Evolutionary conservation across 2,797 vertebrate species (phyloP), one percentile per base, ranked within the genome.

Genomic region (Diplodus puntazzo): DNA sequence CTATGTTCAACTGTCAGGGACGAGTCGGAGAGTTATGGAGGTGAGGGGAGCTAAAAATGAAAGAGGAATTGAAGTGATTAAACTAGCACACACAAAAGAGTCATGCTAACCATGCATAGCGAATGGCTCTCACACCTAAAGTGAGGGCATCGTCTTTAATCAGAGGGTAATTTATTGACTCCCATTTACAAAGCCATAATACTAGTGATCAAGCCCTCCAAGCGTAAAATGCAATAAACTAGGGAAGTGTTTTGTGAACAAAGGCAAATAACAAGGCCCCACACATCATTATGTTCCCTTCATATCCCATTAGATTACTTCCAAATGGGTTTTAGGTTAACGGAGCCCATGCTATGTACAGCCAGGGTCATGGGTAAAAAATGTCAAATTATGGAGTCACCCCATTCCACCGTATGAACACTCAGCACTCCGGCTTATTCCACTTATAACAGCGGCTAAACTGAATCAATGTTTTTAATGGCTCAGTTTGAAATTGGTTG

Each of bases 141-240:
- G 90, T 88, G 89, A 88, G 90, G 92, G 87, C 92, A 93, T 92
- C 79, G 80, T 92, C 92, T 94, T 92, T 89, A 95, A 95, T 94
- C 88, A 89, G 89, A 90, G 87, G 83, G 87, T 94, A 92, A 95
- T 95, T 95, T 93, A 94, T 94, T 92, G 92, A 94, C 90, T 94
- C 81, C 82, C 88, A 91, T 94, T 94, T 91, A 90, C 89, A 90
- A 90, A 91, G 92, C 90, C 83, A 89, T 95, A 94, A 95, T 95
- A 89, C 86, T 83, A 90, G 90, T 90, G 91, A 95, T 95, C 92
- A 93, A 94, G 85, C 77, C 89, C 84, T 85, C 93, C 87, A 92
- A 90, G 89, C 88, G 84, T 94, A 92, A 95, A 95, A 95, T 84
- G 89, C 92, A 93, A 93, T 94, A 94, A 94, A 92, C 90, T 87